phyloP scores from a whole-genome alignment of 2,797 vertebrate genomes.

The Poecilia gillii region DNA sequence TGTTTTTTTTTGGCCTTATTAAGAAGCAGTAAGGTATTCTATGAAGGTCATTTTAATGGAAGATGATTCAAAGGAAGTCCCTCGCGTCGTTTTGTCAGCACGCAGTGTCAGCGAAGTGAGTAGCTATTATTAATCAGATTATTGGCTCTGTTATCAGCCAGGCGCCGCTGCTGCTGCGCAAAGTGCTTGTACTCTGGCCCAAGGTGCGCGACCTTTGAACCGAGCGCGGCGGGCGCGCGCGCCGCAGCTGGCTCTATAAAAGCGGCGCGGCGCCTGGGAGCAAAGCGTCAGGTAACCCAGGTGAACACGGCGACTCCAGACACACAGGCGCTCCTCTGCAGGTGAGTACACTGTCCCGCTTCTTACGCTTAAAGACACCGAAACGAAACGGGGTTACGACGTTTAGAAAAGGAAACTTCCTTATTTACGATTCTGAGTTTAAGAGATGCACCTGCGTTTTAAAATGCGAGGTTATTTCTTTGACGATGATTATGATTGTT shows the following conservation, averaged over 20 bases:
- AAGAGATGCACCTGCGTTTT: background rate
- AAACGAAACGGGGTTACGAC: background rate
- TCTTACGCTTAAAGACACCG: background rate
- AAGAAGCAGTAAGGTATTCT: background rate
- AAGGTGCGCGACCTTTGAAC: conserved; percentile 62
- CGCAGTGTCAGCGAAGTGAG: background rate
- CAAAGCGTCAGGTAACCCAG: conserved; percentile 57
- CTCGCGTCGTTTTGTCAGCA: background rate
- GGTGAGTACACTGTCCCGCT: conserved; percentile 43
- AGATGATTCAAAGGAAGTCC: background rate
- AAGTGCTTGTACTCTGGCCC: conserved; percentile 6
- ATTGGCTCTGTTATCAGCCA: background rate
- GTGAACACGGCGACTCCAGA: conserved; percentile 45
- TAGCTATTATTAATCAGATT: background rate
- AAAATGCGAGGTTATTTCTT: background rate
- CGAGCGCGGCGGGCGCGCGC: conserved; percentile 8
- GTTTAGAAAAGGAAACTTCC: background rate
- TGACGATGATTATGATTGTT: background rate
- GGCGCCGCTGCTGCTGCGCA: background rate
- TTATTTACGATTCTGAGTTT: background rate
- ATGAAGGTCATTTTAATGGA: too few relatives aligned
- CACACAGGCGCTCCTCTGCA: conserved; percentile 37
- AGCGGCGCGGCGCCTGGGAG: conserved; percentile 5
- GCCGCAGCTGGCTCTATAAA: conserved; percentile 53
- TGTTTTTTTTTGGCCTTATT: background rate